Base-by-base conservation (phyloP, 2,113 vertebrate species). In the Tinamus guttatus region DNA sequence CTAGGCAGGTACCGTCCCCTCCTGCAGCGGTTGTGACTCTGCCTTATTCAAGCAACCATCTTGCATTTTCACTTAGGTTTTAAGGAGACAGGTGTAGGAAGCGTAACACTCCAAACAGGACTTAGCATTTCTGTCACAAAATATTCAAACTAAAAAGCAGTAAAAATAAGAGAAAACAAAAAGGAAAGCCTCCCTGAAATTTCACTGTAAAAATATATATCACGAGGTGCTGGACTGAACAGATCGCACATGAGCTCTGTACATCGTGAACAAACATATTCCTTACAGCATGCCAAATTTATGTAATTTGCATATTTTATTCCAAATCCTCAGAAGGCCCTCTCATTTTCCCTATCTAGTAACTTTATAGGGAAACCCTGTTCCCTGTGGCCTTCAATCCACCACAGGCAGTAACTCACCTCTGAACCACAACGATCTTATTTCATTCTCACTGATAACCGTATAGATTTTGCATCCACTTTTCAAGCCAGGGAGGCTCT, bases 31-130 rank as follows among this genome's bases (percentile, higher is more conserved):
- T 77, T 68, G 70, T 63, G 80, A 93, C 69, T 90, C 52, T 0
- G 2, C 43, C 85, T 54, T 96, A 93, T 38, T 96, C 81, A 90
- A 93, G 96, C 30, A 93, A 40, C 49, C 94, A 89, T 93, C 90
- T 80, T 94, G 90, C 94, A 93, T 94, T 94, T 97, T 86, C 90
- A 80, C 77, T 87, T 64, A 58, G 41, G 62, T 87, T 92, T 90
- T 89, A 85, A 62, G 45, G 49, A 93, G 74, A 59, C 92, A 96
- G 93, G 93, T 87, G 85, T 89, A 86, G 81, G 69, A 89, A 49
- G 67, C 11, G 22, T 51, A 93, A 76, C 5, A 36, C 45, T 76
- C 62, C 59, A 87, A 92, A 86, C 41, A 16, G 91, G 93, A 93
- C 95, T 86, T n/a, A 25, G 13, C 84, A 89, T 87, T 94, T 60